Evolutionary conservation across 2,797 vertebrate genomes (phyloP), one percentile per base, ranked within the genome.

Genomic region (Rhinella marina): DNA sequence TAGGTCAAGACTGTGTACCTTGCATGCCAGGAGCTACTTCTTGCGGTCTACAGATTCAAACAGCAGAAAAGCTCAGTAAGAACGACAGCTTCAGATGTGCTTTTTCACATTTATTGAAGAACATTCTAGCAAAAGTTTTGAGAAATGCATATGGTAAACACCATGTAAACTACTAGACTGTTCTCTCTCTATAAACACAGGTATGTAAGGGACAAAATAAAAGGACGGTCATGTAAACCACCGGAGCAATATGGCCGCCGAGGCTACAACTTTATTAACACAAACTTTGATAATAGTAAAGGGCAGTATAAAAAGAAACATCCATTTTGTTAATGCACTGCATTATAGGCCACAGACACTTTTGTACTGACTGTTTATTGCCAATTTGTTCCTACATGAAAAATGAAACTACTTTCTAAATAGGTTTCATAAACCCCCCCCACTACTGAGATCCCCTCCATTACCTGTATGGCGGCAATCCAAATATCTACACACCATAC

Each of bases 1-100:
- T 99, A 99, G 92, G 97, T 98, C 92, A 99, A 93, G 87, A 99
- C 95, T 7, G 98, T 98, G 92, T 99, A 99, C 86, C 97, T 96
- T 54, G 97, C 97, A 48, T 99, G 98, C 98, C 98, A 99, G 87
- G 98, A 99, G 95, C 96, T 97, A 94, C 97, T 99, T 93, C 94
- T 96, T 89, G 98, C 96, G 84, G 97, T 98, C 98, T 99, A 93
- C 70, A 94, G 93, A 87, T 1, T 32, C 88, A 76, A 81, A 86
- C 0, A 25, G 57, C 10, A 23, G 17, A 52, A 0, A 83, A 85
- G 73, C n/a, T 23, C 11, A 32, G 68, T 72, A 1, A 72, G 68
- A 72, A 32, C 19, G 16, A 59, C 57, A 59, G 57, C 14, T 41
- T 2, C 25, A 23, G 41, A 41, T 6, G 41, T 6, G 7, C 41